A percentile compares a stretch with the other conserved stretches of the same genome.
These are phyloP conservation scores for Byasa hedistus DNA, from an alignment of 2,888 invertebrate genomes.

Conservation along the genomic window DNA sequence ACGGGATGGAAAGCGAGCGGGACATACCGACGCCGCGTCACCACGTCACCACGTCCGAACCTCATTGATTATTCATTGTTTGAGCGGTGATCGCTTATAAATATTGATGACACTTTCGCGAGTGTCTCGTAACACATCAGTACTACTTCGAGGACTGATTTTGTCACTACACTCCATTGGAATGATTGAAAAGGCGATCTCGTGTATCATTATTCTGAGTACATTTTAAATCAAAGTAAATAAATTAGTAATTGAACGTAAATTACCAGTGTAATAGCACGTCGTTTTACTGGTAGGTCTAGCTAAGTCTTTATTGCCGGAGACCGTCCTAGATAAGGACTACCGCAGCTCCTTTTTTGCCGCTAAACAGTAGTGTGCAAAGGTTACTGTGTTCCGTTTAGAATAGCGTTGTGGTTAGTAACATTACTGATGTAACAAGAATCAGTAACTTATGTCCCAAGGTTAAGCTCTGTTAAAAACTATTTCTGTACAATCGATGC, in stretches of 20 bases:
- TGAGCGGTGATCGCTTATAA: slow-evolving; percentile 56
- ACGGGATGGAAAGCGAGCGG: slow-evolving; percentile 39
- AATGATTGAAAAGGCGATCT: neutral
- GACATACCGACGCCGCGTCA: slow-evolving; percentile 32
- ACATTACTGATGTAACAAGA: no score
- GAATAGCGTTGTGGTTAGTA: no score
- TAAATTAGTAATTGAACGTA: neutral
- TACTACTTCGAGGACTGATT: slow-evolving; percentile 56
- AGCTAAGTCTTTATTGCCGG: no score
- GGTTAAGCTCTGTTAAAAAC: neutral
- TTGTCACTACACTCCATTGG: slow-evolving; percentile 19
- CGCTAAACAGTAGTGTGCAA: no score
- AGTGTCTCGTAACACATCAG: slow-evolving; percentile 60
- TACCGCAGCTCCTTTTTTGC: no score
- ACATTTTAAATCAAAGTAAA: neutral
- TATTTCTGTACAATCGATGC: slow-evolving; percentile 6
- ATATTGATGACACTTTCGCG: slow-evolving; percentile 68
- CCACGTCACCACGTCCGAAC: slow-evolving; percentile 35
- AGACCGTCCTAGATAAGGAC: no score
- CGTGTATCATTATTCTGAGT: neutral
- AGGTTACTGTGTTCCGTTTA: no score
- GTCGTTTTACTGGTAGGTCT: neutral
- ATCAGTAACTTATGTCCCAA: neutral
- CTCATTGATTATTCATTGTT: slow-evolving; percentile 68
- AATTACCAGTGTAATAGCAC: neutral